Evolutionary conservation across 2,797 vertebrate genomes (phyloP).

Genomic region (Ataeniobius toweri): DNA sequence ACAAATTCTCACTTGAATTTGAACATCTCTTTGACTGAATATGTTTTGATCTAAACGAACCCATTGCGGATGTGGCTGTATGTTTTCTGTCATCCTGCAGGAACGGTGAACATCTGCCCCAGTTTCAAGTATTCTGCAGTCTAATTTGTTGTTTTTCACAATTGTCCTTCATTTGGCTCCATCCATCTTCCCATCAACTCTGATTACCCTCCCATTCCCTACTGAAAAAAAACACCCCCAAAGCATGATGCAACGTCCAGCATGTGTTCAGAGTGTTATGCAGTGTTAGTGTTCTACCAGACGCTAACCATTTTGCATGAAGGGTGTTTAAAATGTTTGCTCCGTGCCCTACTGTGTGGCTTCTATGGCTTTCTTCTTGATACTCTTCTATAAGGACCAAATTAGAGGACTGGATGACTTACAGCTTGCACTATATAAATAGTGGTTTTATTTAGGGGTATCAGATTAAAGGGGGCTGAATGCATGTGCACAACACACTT

Average conservation of each 20-base stretch:
- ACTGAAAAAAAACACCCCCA: no score
- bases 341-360: neutral
- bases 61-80: no score
- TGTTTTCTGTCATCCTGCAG: no score
- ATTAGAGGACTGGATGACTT: neutral
- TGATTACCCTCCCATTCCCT: neutral
- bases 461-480: neutral
- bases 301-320: neutral
- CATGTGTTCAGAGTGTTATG: no score
- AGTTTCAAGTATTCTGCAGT: no score
- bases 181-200: neutral
- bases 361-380: neutral
- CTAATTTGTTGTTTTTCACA: no score
- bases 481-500: neutral
- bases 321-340: neutral
- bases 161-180: neutral
- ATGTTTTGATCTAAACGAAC: no score
- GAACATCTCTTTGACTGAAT: no score
- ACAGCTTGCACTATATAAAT: neutral
- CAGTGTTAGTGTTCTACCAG: neutral
- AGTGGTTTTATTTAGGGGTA: neutral
- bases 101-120: no score
- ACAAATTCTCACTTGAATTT: no score
- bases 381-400: neutral
- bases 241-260: no score